phyloP scores from a whole-genome alignment of 2,113 vertebrate genomes.

The Rhinichthys klamathensis region DNA sequence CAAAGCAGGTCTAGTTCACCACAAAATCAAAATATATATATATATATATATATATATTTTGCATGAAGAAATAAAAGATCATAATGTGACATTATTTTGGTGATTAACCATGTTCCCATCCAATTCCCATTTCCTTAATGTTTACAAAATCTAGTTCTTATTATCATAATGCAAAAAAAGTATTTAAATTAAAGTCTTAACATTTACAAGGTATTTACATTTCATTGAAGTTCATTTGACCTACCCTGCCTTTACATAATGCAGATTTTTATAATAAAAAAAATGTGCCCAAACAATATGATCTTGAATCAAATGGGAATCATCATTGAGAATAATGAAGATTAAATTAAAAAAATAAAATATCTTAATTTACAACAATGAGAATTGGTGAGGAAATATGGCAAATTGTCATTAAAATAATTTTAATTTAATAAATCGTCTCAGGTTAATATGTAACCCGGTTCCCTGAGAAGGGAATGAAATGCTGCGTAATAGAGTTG shows the following conservation, averaged over 20 bases:
- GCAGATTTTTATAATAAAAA: not conserved
- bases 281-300: not conserved
- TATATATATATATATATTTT: no score
- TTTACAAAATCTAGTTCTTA: not conserved
- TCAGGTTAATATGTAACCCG: no score
- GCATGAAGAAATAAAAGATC: no score
- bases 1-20: not conserved
- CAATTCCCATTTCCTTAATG: not conserved
- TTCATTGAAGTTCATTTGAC: not conserved
- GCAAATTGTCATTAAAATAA: not conserved
- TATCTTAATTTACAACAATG: not conserved
- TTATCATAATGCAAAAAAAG: not conserved
- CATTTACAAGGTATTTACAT: not conserved
- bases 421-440: not conserved
- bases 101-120: not conserved
- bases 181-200: no score
- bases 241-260: not conserved
- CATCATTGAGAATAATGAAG: not conserved
- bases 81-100: not conserved
- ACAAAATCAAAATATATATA: conserved; percentile 11
- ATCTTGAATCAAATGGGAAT: not conserved
- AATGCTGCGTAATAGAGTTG: no score
- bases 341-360: not conserved
- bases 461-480: no score
- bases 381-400: not conserved